Evolutionary conservation across 2,888 invertebrate genomes (phyloP), one percentile per base, ranked within the genome.

Genomic region (Nemurella pictetii): DNA sequence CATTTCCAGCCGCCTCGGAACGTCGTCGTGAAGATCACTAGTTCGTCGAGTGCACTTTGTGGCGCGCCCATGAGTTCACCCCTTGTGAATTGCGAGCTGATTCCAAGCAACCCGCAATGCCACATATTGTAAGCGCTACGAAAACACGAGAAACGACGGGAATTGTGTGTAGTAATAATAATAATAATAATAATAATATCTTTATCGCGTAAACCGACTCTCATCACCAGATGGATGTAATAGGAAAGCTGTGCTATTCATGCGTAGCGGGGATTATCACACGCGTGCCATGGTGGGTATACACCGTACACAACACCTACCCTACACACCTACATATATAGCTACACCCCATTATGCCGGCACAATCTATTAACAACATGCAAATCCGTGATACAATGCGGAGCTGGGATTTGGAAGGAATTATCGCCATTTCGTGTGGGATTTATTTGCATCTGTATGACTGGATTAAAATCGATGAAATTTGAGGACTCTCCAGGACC

Each of bases 361-460:
- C 5, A 30, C 4, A 78, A 78, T n/a, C 78, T 78, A 78, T 78
- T 30, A 29, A 27, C 29, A 29, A 7, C 28, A n/a, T 78, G 78
- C 30, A 78, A 78, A 78, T 78, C 27, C 78, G 29, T 15, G 78
- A 78, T 78, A 28, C 78, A 78, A 78, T 28, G 78, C 78, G 0
- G n/a, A 9, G 78, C 78, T n/a, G n/a, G 78, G 78, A 30, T 78
- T 78, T 5, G 0, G 30, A 7, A 30, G 29, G 78, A 77, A 77
- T 77, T 78, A 78, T 15, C 78, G 30, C 78, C 78, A 15, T 28
- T 78, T 30, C 30, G 30, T 30, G 78, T 78, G 15, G 7, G 15
- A 78, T 28, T 75, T 27, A 26, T 75, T 28, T 26, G 28, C 75
- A 28, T 20, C 55, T 55, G 55, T 20, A 55, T 55, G 55, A 1